Evolutionary conservation across 2,888 invertebrate genomes (phyloP), one percentile per base, ranked within the genome.

Genomic region (Beris morrisii): DNA sequence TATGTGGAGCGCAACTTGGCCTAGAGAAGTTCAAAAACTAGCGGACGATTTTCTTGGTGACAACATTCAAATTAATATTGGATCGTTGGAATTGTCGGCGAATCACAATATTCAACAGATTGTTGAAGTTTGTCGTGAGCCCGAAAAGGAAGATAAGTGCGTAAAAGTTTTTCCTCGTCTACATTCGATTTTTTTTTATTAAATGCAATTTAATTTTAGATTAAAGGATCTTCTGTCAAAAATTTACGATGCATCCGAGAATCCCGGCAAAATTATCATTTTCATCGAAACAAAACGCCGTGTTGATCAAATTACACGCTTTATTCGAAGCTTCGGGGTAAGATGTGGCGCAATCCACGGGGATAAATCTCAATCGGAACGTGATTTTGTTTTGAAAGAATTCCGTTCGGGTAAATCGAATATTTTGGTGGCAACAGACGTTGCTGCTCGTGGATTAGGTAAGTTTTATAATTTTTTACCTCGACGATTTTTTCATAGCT

Each of bases 1-100:
- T 52, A 98, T 98, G 97, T 98, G 96, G 94, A 95, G 95, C 70
- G 97, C 97, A 0, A 98, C 97, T n/a, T 98, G 97, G 97, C 97
- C 97, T 0, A 95, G 94, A 76, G 97, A 97, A 83, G 97, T 97
- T 2, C 86, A 90, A 71, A 89, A 90, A 73, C 82, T 98, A 70
- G 97, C 97, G 15, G 90, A 93, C 74, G 97, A 97, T 77, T 98
- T 96, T 79, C 84, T 97, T 28, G 87, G 87, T 64, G 90, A 93
- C 75, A 95, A 95, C 75, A 86, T 92, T 64, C 93, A 96, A 82
- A 87, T 96, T 64, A 97, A 93, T 77, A 89, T 95, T 76, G 95
- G 95, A 12, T 90, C 93, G 0, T 77, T 93, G 64, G 87, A 90
- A 69, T 82, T 94, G 48, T 86, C 91, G 22, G 94, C 94, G 53